phyloP scores from a whole-genome alignment of 2,797 vertebrate species.

The Octomys mimax region DNA sequence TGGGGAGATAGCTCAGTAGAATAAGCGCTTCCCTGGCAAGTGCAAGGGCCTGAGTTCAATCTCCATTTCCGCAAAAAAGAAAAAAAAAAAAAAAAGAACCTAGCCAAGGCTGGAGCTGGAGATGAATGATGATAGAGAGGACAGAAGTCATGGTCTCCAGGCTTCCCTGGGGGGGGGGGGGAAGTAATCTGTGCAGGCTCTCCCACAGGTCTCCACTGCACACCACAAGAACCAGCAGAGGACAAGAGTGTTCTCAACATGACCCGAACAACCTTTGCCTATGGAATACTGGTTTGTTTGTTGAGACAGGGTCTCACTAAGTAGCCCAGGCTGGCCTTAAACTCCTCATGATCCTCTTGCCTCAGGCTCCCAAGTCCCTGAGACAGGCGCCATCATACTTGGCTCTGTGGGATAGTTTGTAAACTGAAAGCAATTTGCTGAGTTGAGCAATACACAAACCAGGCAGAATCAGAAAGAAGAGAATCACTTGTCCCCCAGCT shows the following conservation, averaged over 20 bases:
- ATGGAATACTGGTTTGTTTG: not conserved
- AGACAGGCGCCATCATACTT: not conserved
- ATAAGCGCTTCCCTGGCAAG: no score
- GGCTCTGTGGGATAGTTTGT: not conserved
- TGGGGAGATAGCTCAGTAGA: no score
- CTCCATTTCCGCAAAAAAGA: no score
- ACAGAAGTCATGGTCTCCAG: not conserved
- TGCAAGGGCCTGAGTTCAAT: no score
- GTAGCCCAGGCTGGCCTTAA: not conserved
- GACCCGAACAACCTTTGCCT: not conserved
- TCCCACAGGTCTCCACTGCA: not conserved
- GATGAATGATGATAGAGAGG: fast-evolving
- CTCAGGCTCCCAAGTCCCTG: not conserved
- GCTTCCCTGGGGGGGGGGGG: not conserved
- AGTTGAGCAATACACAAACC: not conserved
- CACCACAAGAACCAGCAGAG: not conserved
- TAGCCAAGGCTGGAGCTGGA: not conserved
- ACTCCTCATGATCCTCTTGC: not conserved
- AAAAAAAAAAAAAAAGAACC: not conserved
- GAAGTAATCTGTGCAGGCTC: not conserved
- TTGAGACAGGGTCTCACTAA: not conserved
- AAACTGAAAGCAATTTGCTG: not conserved
- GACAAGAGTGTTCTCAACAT: conserved; percentile 1
- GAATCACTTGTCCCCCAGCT: fast-evolving
- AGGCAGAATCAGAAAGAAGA: not conserved